Base-by-base conservation (phyloP, 2,888 invertebrate genomes). In the Alcis repandata region DNA sequence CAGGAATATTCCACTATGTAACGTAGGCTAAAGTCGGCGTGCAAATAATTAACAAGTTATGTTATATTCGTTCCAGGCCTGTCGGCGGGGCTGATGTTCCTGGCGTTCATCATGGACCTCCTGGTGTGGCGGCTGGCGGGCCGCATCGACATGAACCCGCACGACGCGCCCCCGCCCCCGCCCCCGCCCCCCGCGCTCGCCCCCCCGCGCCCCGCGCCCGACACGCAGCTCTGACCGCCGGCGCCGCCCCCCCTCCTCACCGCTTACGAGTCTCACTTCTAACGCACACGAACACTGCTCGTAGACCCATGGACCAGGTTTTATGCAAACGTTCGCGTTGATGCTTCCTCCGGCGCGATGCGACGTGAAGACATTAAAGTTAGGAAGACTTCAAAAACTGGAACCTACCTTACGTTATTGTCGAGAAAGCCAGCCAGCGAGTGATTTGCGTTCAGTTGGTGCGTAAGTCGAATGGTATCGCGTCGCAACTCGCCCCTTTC, bases 61-160 rank as follows among this genome's bases (percentile, higher is more conserved):
- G 36, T 36, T 20, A 11, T 20, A 0, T 51, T 17, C 13, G 17
- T 13, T 33, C 2, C 88, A 98, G 98, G 98, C 78, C 96, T 97
- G 62, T 98, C 98, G 0, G 97, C 97, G 56, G 95, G 96, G 32
- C 95, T 98, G 69, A 96, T 98, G 94, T 95, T 97, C 80, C 94
- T 97, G 62, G 98, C 98, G 64, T 98, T 98, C 87, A 94, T 98
- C 73, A 97, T 98, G 89, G 98, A 98, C 91, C 85, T 98, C 77
- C 94, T 98, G 56, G 98, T 98, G 32, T 98, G 97, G 97, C 96
- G 96, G 83, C 97, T 97, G 87, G 98, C 98, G 46, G 96, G 96
- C 60, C 96, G 96, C 80, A 98, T 98, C 78, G 95, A 95, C 82
- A 95, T 95, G 87, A 95, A 95, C 78, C 95, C 95, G 0, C 92